Evolutionary conservation across 2,888 invertebrate species (phyloP), one percentile per base, ranked within the genome.

Genomic region (Amblyjoppa fuscipennis): DNA sequence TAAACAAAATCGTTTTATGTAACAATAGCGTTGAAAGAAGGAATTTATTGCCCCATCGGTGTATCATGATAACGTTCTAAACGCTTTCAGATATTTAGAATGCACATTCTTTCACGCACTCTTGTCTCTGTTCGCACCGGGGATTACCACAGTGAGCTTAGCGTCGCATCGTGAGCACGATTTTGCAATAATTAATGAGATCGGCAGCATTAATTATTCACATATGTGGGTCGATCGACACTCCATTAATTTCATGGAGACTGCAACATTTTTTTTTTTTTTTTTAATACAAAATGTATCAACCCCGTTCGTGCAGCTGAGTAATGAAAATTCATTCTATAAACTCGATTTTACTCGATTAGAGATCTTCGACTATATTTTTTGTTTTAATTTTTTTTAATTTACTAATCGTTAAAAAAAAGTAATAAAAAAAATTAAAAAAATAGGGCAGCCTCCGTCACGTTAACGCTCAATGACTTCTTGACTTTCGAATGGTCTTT

Each of bases 81-180:
- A 85, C 64, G 77, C 78, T 70, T 79, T 53, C 20, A 68, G 70
- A 66, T 66, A 75, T 75, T 82, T 76, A 71, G 79, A 82, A 80
- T 41, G 85, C 68, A 59, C 79, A 76, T 76, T 79, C 79, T 80
- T 76, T 64, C 82, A 82, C 78, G 79, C 85, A 75, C 66, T 81
- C 81, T 74, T n/a, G 73, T 56, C 56, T 68, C 64, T 20, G 51
- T 61, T 41, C 81, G 81, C 81, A 75, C 66, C 25, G 25, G 41
- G 28, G 64, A 73, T 64, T 31, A 6, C 16, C 31, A 34, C 61
- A 64, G 34, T 16, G 61, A 34, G 34, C 16, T 73, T 73, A 38
- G 11, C 38, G 11, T 34, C 53, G 59, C 34, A 38, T 16, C 41
- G 38, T 16, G 1, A 41, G n/a, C 28, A 28, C 3, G 16, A 28